Conservation (phyloP, 2,888 invertebrate species). For the Drosophila paracracens region DNA sequence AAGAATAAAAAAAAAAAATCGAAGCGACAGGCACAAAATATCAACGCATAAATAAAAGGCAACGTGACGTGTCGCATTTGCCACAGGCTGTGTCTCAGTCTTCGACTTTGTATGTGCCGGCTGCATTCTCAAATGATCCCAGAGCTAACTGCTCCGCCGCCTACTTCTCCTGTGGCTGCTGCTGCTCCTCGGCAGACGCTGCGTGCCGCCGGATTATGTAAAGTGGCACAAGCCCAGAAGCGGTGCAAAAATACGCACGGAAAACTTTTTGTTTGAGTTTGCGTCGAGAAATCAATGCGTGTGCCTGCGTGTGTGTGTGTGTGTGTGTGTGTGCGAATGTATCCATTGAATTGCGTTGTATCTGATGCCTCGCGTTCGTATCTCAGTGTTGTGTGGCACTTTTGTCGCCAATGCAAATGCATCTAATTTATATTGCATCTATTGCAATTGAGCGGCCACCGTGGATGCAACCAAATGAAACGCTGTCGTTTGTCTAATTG, state of each 20-base stretch:
- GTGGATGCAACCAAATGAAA: conserved; percentile 60
- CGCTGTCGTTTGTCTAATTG: conserved; percentile 48
- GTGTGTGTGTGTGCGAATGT: conserved; percentile 21
- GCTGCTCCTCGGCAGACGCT: conserved; percentile 20
- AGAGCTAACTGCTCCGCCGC: conserved; percentile 6
- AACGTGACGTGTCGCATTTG: conserved; percentile 65
- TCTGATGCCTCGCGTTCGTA: conserved; percentile 17
- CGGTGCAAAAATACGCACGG: conserved; percentile 45
- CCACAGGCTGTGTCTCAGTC: not conserved
- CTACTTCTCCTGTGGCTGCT: conserved; percentile 3
- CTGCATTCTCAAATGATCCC: conserved; percentile 46
- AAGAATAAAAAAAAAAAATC: conserved; percentile 13
- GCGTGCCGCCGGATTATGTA: conserved; percentile 74
- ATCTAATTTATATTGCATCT: conserved; percentile 75
- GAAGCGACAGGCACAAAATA: conserved; percentile 48
- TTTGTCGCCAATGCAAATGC: conserved; percentile 68
- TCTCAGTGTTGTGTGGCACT: conserved; percentile 8
- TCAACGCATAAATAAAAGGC: conserved; percentile 73
- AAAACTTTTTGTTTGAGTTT: conserved; percentile 30
- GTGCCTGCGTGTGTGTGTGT: not conserved
- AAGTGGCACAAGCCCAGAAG: conserved; percentile 59
- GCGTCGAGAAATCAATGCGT: conserved; percentile 25
- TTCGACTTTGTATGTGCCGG: conserved; percentile 39
- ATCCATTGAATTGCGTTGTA: conserved; percentile 19
- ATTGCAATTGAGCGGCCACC: conserved; percentile 70